These are phyloP conservation scores for Scrobipalpa costella DNA, from an alignment of 2,888 invertebrate genomes.

Conservation along the genomic window DNA sequence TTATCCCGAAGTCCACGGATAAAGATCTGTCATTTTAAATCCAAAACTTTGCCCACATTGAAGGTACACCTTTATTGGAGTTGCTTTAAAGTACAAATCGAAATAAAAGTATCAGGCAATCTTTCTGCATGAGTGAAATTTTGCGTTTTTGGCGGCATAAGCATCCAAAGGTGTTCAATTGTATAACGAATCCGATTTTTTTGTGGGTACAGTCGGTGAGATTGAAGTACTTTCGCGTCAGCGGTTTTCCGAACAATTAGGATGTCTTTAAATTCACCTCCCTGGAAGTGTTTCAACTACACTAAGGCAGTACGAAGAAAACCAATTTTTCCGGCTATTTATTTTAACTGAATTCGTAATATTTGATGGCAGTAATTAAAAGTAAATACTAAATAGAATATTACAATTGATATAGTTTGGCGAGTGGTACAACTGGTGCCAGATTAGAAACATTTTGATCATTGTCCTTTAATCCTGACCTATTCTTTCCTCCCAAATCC, in stretches of 20 bases:
- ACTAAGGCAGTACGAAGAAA: background rate
- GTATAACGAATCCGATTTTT: constrained; percentile 57
- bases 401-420: too few species aligned
- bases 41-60: background rate
- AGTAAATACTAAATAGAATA: too few species aligned
- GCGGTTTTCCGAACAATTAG: constrained; percentile 40
- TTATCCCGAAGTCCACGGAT: constrained; percentile 62
- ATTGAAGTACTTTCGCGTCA: constrained; percentile 65
- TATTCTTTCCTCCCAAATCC: background rate
- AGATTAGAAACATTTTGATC: background rate
- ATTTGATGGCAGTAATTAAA: background rate
- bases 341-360: background rate
- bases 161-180: constrained; percentile 73
- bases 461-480: constrained; percentile 5
- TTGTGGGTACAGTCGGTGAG: constrained; percentile 40
- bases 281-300: background rate
- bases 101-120: constrained; percentile 37
- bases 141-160: constrained; percentile 51
- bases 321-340: background rate
- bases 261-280: constrained; percentile 14
- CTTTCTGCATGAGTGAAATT: constrained; percentile 58
- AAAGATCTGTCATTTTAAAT: constrained; percentile 32
- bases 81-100: constrained; percentile 30
- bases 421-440: background rate
- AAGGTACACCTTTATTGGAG: background rate